Evolutionary conservation across 2,797 vertebrate species (phyloP), one percentile per base, ranked within the genome.

Genomic region (Catostomus latipinnis): DNA sequence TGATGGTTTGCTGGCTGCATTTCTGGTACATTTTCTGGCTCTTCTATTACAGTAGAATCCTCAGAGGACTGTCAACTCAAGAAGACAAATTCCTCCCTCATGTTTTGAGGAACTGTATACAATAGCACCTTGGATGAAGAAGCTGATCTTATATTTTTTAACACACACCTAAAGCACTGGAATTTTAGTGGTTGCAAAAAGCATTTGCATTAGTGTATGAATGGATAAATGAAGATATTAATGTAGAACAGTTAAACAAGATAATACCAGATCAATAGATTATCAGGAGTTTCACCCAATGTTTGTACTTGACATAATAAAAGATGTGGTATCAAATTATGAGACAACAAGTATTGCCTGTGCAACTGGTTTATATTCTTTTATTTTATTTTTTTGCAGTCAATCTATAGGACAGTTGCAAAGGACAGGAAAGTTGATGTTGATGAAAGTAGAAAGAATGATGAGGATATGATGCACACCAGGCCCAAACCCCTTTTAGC

Each of bases 101-200:
- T 60, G 13, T 53, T 70, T 61, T 61, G 0, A 68, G 62, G 52
- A 76, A 54, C 11, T 48, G 52, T 54, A 57, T 76, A 56, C 5
- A 10, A 6, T 22, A 52, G 58, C n/a, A 13, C 8, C 12, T n/a
- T 11, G 5, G 9, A 62, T 11, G 9, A 34, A 34, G 34, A 16
- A 60, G 8, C 5, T 14, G 34, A 58, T 58, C 6, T 18, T 22
- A 5, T 5, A 22, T 22, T 2, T 6, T 6, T 22, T 8, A 22
- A 7, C 16, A 18, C 8, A 18, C 3, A 18, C 52, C 12, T 53
- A 11, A 53, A 53, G 9, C 9, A 53, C 4, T 56, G 53, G 12
- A 56, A n/a, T 5, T 56, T 56, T 54, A 49, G 6, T 6, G 48
- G 48, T 49, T 49, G 48, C 48, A 34, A 34, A 34, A 34, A 34